These are phyloP conservation scores for Solen grandis DNA, from an alignment of 1,140 invertebrate genomes.

Conservation along the genomic window DNA sequence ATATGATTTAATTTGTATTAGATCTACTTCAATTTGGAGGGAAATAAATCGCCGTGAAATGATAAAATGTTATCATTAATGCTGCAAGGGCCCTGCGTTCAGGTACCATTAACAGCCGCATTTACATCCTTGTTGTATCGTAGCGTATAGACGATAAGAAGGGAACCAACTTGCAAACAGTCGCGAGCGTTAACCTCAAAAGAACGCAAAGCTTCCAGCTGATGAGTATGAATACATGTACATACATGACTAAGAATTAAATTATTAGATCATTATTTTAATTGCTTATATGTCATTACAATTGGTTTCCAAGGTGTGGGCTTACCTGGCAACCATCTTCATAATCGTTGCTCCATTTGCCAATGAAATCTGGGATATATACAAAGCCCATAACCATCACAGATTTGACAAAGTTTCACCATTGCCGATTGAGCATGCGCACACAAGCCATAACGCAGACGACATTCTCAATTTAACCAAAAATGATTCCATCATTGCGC, in stretches of 20 bases:
- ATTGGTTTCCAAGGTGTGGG: constrained; percentile 69
- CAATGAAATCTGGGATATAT: constrained; percentile 68
- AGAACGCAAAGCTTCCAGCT: too few species aligned
- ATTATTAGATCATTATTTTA: not conserved
- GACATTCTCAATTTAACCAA: not conserved
- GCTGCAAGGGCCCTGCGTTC: too few species aligned
- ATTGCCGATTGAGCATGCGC: constrained; percentile 10
- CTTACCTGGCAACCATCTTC: constrained; percentile 67
- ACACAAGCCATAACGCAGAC: not conserved
- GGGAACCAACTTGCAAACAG: too few species aligned
- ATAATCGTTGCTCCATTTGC: constrained; percentile 71
- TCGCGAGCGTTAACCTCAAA: too few species aligned
- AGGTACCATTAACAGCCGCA: too few species aligned
- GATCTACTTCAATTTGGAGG: too few species aligned
- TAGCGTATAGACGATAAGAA: too few species aligned
- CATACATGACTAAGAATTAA: not conserved
- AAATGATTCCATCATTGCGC: not conserved
- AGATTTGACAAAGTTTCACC: not conserved
- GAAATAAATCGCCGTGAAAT: too few species aligned
- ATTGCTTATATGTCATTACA: not conserved
- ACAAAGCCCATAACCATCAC: constrained; percentile 13
- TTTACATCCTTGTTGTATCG: too few species aligned
- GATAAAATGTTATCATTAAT: too few species aligned
- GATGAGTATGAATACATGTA: not conserved
- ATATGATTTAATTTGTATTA: too few species aligned